Evolutionary conservation across 1,140 invertebrate genomes (phyloP).

Genomic region (Panagrolaimus sp.): DNA sequence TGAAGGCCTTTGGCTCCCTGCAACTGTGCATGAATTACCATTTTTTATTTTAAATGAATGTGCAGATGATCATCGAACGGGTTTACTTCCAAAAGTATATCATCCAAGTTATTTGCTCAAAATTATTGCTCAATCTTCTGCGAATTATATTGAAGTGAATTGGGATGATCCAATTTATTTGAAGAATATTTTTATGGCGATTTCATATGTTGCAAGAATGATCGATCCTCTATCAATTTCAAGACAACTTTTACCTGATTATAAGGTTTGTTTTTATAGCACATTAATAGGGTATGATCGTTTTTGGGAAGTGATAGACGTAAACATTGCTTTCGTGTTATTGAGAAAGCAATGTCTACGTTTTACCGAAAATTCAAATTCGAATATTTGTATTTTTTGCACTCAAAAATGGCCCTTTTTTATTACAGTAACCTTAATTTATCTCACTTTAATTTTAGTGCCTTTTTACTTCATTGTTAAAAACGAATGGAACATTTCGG

Average conservation of each 20-base stretch:
- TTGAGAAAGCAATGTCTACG: too few relatives aligned
- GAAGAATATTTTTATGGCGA: neutral
- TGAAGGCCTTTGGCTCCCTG: neutral
- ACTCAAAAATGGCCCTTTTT: neutral
- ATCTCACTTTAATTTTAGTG: slow-evolving; percentile 4
- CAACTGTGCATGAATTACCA: neutral
- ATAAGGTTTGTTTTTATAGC: slow-evolving; percentile 8
- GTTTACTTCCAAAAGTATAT: neutral
- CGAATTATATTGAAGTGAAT: neutral
- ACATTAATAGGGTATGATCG: too few relatives aligned
- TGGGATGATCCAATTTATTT: slow-evolving; percentile 11
- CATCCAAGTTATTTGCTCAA: neutral
- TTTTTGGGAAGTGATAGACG: too few relatives aligned
- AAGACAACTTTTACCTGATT: slow-evolving; percentile 1
- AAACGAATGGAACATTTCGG: slow-evolving; percentile 11
- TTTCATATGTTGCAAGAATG: slow-evolving; percentile 2
- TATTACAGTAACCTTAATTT: neutral
- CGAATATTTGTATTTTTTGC: too few relatives aligned
- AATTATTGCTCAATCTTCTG: slow-evolving; percentile 1
- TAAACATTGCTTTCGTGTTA: too few relatives aligned
- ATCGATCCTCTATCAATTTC: slow-evolving; percentile 9
- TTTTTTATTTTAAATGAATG: slow-evolving; percentile 17
- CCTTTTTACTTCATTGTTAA: slow-evolving; percentile 10
- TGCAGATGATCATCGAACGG: slow-evolving; percentile 1
- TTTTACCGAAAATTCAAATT: too few relatives aligned